A percentile compares a stretch with the other conserved stretches of the same genome.
Conservation (phyloP, 2,113 vertebrate species). For the Indicator indicator region DNA sequence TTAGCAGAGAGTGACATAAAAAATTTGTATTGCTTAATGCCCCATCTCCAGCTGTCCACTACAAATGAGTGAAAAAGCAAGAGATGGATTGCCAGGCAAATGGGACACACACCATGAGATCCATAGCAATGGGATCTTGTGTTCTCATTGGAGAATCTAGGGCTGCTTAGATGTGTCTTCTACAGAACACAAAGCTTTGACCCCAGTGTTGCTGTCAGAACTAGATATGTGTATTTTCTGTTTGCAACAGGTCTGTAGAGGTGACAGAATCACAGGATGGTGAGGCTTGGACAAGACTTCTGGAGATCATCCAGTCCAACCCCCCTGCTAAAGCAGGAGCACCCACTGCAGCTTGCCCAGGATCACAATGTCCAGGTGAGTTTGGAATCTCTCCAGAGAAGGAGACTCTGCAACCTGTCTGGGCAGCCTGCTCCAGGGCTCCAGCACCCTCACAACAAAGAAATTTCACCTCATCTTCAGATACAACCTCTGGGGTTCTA, state of each 20-base stretch:
- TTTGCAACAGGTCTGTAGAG: not conserved
- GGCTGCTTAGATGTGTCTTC: not conserved
- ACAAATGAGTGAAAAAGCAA: not conserved
- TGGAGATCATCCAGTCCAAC: too few relatives aligned
- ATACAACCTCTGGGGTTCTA: too few relatives aligned
- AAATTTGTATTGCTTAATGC: not conserved
- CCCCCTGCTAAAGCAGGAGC: too few relatives aligned
- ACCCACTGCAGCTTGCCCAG: too few relatives aligned
- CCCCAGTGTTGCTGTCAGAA: not conserved
- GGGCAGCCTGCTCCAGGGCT: too few relatives aligned
- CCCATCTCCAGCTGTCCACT: not conserved
- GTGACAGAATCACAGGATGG: too few relatives aligned
- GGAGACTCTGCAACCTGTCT: too few relatives aligned
- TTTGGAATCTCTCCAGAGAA: too few relatives aligned
- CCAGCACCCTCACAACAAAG: too few relatives aligned
- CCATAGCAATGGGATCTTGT: not conserved
- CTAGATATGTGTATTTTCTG: accelerated
- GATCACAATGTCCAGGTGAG: too few relatives aligned
- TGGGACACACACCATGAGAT: accelerated
- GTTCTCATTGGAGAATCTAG: not conserved
- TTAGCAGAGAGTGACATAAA: not conserved
- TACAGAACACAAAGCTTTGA: not conserved
- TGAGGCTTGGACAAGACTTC: too few relatives aligned
- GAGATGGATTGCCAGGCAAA: not conserved
- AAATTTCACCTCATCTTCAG: too few relatives aligned